Evolutionary conservation across 1,140 invertebrate genomes (phyloP), one percentile per base, ranked within the genome.

Genomic region (Zaprionus gabonicus): DNA sequence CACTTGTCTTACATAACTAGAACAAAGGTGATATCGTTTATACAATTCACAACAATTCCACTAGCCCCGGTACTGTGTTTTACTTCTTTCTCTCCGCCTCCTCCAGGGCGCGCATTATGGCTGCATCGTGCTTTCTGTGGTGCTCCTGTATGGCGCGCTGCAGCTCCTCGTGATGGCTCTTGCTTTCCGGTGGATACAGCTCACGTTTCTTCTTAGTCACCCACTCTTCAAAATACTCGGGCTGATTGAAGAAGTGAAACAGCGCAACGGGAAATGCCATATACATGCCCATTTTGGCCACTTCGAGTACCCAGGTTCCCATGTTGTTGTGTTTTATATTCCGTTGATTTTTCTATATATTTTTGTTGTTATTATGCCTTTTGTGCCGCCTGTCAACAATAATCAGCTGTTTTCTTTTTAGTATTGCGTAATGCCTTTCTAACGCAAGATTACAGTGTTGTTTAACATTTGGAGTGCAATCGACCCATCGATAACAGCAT

Each of bases 211-310:
- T 95, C 71, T 96, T 94, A 31, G 95, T 95, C 6, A 98, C 95
- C 95, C 95, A 96, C 69, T 96, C 94, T 91, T 98, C 96, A 92
- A 97, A 97, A 85, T 96, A 96, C 53, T 95, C 94, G 6, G 97
- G 96, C 84, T 97, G 96, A 92, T 98, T 98, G 84, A 98, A 98
- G 72, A 95, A 95, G 92, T 98, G 96, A 84, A 98, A 98, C 12
- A 97, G 80, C 4, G 91, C 94, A 4, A 98, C 97, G 0, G 97
- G 97, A 93, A 98, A 98, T 1, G 95, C 93, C 94, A 98, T 96
- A 84, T 98, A 98, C 67, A 98, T 84, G 27, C 94, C 95, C 97
- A 98, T 97, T 93, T 95, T 96, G 15, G 93, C 94, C 9, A 97
- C 94, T 94, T 98, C 97, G 57, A 97, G 92, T 87, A 95, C 94